These are phyloP conservation scores for Sciurus carolinensis DNA, from an alignment of 2,797 vertebrate genomes.

Conservation along the genomic window DNA sequence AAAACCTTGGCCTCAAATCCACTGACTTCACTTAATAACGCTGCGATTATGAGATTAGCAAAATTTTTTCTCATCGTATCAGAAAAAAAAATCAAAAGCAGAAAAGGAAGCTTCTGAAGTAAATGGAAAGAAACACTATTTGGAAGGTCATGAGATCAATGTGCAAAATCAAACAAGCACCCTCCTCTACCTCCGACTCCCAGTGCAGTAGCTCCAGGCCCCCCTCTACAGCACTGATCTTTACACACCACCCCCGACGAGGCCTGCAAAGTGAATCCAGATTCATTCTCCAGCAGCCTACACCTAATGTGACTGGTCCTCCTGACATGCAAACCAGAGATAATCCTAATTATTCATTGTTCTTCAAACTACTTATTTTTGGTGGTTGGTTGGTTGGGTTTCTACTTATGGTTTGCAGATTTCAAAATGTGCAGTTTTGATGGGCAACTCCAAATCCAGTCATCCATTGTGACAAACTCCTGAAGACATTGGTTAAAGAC, in stretches of 20 bases:
- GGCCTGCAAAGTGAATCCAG: background rate
- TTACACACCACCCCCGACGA: slow-evolving; percentile 54
- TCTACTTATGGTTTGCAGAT: slow-evolving; percentile 71
- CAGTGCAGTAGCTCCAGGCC: slow-evolving; percentile 28
- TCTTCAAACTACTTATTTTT: background rate
- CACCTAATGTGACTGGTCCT: background rate
- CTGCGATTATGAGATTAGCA: slow-evolving; percentile 28
- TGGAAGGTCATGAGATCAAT: slow-evolving; percentile 76
- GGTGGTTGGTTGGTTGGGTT: slow-evolving; percentile 41
- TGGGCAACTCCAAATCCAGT: slow-evolving; percentile 78
- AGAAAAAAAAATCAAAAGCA: slow-evolving; percentile 70
- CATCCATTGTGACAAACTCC: slow-evolving; percentile 81
- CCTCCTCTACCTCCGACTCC: background rate
- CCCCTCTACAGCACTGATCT: slow-evolving; percentile 63
- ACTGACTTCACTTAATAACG: slow-evolving; percentile 71
- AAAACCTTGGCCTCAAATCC: slow-evolving; percentile 61
- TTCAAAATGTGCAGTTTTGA: slow-evolving; percentile 82
- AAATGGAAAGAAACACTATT: slow-evolving; percentile 60
- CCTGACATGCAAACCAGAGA: background rate
- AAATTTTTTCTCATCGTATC: slow-evolving; percentile 70
- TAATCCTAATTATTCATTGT: background rate
- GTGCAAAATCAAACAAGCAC: slow-evolving; percentile 73
- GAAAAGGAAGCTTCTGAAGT: slow-evolving; percentile 67
- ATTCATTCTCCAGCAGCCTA: slow-evolving; percentile 68
- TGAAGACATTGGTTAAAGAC: slow-evolving; percentile 75